These are phyloP conservation scores for Ciconia stormi DNA, from an alignment of 2,113 vertebrate species.

Conservation along the genomic window DNA sequence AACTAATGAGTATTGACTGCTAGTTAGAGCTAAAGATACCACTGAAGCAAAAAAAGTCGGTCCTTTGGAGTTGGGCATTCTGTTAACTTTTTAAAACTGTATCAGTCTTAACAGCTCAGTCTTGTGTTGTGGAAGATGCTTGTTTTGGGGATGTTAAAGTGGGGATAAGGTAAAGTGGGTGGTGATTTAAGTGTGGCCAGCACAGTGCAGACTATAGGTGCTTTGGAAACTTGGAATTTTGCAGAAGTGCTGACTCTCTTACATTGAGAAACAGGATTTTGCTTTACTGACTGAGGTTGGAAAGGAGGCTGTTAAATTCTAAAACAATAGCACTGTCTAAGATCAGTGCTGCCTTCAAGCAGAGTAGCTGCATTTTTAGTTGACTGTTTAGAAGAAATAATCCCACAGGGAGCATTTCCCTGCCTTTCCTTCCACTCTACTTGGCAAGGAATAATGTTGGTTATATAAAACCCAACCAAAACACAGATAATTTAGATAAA, in stretches of 20 bases:
- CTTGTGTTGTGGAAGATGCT: not conserved
- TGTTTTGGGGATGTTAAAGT: not conserved
- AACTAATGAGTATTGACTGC: not conserved
- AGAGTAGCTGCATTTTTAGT: slow-evolving; percentile 1
- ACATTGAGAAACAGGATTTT: not conserved
- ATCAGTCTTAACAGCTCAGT: not conserved
- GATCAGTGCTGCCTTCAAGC: not conserved
- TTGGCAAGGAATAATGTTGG: slow-evolving; percentile 33
- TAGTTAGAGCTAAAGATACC: not conserved
- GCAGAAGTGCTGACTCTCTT: not conserved
- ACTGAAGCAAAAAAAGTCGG: not conserved
- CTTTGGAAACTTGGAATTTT: not conserved
- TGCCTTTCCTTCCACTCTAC: slow-evolving; percentile 23
- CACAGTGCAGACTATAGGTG: not conserved
- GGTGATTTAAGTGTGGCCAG: not conserved
- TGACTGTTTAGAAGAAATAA: slow-evolving; percentile 17
- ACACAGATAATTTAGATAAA: slow-evolving; percentile 45
- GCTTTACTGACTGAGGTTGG: not conserved
- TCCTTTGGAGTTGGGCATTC: not conserved
- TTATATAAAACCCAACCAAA: not conserved
- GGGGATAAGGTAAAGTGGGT: not conserved
- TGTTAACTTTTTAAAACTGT: not conserved
- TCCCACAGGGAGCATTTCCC: slow-evolving; percentile 20
- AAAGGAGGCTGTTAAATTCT: not conserved
- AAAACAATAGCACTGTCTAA: not conserved